Conservation (phyloP, 2,113 vertebrate genomes). For the Beaufortia kweichowensis region DNA sequence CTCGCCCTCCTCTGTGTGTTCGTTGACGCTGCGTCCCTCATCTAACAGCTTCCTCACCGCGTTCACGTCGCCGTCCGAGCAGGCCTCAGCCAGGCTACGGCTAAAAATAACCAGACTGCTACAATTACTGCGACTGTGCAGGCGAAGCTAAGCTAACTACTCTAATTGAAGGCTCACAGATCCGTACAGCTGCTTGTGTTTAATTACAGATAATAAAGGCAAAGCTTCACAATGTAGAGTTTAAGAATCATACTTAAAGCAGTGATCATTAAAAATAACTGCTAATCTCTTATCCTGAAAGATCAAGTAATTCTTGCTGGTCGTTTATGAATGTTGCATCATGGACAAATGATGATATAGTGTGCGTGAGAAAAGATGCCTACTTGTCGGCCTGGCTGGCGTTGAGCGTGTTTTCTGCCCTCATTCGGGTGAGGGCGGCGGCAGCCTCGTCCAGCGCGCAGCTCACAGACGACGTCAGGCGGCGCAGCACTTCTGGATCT, state of each 20-base stretch:
- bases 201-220: background rate
- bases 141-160: constrained; percentile 65
- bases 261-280: background rate
- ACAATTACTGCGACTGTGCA: constrained; percentile 83
- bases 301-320: constrained; percentile 11
- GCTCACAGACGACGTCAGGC: constrained; percentile 97
- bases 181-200: constrained; percentile 11
- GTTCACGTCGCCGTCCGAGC: constrained; percentile 97
- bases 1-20: constrained; percentile 97
- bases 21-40: constrained; percentile 96
- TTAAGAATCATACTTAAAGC: background rate
- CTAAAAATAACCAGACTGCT: constrained; percentile 89
- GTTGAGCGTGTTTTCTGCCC: constrained; percentile 94
- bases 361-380: constrained; percentile 67
- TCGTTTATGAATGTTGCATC: background rate
- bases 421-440: constrained; percentile 95
- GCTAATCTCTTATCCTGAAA: background rate
- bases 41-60: constrained; percentile 96
- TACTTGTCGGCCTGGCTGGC: constrained; percentile 98
- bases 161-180: constrained; percentile 30
- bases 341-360: background rate
- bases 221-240: background rate
- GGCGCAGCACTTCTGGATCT: constrained; percentile 96
- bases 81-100: constrained; percentile 98
- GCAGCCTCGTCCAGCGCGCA: constrained; percentile 98